phyloP scores from a whole-genome alignment of 2,888 invertebrate species.

The Therioaphis trifolii region DNA sequence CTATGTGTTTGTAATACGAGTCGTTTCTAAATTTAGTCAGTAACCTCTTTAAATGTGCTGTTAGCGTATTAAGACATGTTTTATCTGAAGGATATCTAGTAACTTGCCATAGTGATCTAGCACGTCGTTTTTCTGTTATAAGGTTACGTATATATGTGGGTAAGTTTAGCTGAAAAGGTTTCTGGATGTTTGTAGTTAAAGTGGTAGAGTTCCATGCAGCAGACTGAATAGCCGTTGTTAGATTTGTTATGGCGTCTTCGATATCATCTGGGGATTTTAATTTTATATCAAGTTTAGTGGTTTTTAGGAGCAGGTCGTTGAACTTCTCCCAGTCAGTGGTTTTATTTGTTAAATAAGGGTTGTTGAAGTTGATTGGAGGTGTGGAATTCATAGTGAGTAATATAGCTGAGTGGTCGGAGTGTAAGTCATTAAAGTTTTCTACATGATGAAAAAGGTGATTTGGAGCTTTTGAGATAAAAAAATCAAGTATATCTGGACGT shows the following conservation, averaged over 20 bases:
- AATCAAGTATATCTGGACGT: constrained; percentile 35
- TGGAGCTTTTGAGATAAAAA: constrained; percentile 18
- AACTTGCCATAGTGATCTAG: no score
- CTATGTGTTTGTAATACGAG: not conserved
- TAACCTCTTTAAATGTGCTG: not conserved
- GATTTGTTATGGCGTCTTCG: not conserved
- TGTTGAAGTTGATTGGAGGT: no score
- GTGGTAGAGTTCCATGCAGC: not conserved
- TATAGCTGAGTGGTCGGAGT: constrained; percentile 26
- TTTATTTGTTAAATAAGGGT: constrained; percentile 22
- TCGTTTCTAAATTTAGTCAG: not conserved
- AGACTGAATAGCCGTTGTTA: not conserved
- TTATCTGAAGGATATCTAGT: not conserved
- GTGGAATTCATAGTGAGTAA: not conserved
- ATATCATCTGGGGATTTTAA: not conserved
- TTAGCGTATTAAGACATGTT: not conserved
- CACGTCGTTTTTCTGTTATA: not conserved
- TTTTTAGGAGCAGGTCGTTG: not conserved
- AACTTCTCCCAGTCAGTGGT: constrained; percentile 15
- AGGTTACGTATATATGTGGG: not conserved
- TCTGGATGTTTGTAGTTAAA: not conserved
- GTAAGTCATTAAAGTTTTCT: not conserved
- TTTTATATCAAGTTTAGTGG: not conserved
- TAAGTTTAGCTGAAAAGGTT: not conserved
- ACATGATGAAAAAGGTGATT: not conserved